Base-by-base conservation (phyloP, 2,113 vertebrate species). In the Speoplatyrhinus poulsoni region DNA sequence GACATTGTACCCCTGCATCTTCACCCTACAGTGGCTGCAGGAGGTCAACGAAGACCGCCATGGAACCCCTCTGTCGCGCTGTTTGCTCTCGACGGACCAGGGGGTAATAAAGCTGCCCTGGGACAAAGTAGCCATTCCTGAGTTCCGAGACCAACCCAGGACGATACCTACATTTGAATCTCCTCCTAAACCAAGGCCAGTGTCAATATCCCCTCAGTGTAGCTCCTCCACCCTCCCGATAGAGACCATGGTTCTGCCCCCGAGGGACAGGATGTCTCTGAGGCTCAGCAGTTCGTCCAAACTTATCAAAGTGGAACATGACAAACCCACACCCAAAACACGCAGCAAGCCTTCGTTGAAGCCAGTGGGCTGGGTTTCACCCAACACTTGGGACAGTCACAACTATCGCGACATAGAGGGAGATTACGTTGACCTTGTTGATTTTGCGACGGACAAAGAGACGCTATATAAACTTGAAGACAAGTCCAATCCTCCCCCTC, bases 351-450 rank as follows among this genome's bases (percentile, higher is more conserved):
- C 85, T 53, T 62, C 84, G 48, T 79, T 89, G 26, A 92, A 91
- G 77, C 90, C 91, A 0, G 75, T 89, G 13, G 69, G 53, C 2
- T 93, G 91, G 81, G 86, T 91, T 3, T 75, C 93, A 69, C 94
- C 95, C 11, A 93, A 92, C 55, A 87, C 90, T 36, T 92, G 91
- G 6, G 85, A 93, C 50, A 91, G 87, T 67, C 58, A 83, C 10
- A 85, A 79, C 69, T 90, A 83, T 82, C 89, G 86, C 70, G 92
- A 95, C 69, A 85, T 94, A 26, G 96, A 95, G 70, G 96, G 96
- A 1, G 96, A 98, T 59, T 98, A 98, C 1, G 96, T 99, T n/a
- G 93, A 96, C 67, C 91, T 98, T 47, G 82, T 98, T 73, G 93
- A 94, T 56, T 90, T 93, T 6, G 79, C 91, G n/a, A 93, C 89